A percentile compares a stretch with the other conserved stretches of the same genome.
These are phyloP conservation scores for Lepus americanus DNA, from an alignment of 2,113 vertebrate genomes.

Conservation along the genomic window DNA sequence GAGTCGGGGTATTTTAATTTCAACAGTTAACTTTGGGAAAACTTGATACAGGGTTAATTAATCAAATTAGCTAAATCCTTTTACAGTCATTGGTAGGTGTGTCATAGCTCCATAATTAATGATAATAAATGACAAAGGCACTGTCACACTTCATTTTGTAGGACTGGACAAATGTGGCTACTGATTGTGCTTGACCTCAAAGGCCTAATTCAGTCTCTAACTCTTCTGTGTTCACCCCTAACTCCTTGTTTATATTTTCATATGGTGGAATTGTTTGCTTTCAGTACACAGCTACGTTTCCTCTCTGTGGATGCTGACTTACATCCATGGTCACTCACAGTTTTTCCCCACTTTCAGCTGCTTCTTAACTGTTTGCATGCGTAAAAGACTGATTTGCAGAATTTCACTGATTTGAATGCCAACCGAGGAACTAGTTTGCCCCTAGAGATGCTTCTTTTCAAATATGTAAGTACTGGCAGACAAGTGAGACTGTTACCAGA, in stretches of 20 bases:
- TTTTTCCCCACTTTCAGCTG: neutral
- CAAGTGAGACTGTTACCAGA: constrained; percentile 33
- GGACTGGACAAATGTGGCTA: neutral
- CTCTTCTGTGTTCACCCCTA: neutral
- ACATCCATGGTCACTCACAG: neutral
- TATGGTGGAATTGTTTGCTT: neutral
- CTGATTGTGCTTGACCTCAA: neutral
- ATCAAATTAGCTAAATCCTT: constrained; percentile 24
- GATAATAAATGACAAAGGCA: neutral
- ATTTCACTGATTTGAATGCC: constrained; percentile 65
- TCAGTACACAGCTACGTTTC: neutral
- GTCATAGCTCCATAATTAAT: neutral
- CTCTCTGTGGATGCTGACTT: neutral
- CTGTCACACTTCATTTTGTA: neutral
- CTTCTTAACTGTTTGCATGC: neutral
- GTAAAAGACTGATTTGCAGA: constrained; percentile 29
- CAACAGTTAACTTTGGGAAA: constrained; percentile 15
- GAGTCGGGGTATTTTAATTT: constrained; percentile 22
- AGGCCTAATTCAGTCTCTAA: neutral
- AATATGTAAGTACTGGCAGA: constrained; percentile 13
- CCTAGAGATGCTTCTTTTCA: constrained; percentile 42
- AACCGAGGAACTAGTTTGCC: constrained; percentile 51
- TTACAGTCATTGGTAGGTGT: neutral
- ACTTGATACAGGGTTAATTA: neutral
- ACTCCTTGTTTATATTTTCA: neutral